Evolutionary conservation across 2,113 vertebrate species (phyloP), one percentile per base, ranked within the genome.

Genomic region (chimpanzee (Pan troglodytes)): DNA sequence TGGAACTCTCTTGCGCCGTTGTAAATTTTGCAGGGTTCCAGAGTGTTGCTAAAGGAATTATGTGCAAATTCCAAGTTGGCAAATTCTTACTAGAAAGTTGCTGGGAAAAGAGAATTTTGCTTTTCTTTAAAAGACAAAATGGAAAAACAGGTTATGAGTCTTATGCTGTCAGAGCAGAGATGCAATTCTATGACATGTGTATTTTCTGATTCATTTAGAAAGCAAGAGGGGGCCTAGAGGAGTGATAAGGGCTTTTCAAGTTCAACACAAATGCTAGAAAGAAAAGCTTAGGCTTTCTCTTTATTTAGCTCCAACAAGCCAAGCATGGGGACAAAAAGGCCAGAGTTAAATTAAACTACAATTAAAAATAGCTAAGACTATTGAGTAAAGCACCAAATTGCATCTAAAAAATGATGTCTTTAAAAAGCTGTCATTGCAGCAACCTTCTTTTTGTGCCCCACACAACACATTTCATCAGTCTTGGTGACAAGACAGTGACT

Each of bases 11-110:
- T 78, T 48, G 70, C 3, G 40, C 20, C 55, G 52, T 50, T 94
- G 59, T 96, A 95, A 67, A 95, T 89, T 92, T 94, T 96, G 35
- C 67, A 96, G 80, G 90, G 97, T 97, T 90, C 88, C 40, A 88
- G 95, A 96, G 84, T 95, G 48, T 85, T 96, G 79, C 92, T 97
- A 81, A 97, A 97, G 64, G 72, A 96, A 95, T 96, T 95, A 93
- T 61, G 94, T 93, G 90, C 95, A 98, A 97, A 96, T 97, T 96
- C 72, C 52, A 93, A 93, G 80, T 89, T 97, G 92, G 90, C 75
- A 97, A 92, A 96, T 90, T 96, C 90, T 96, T 93, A 89, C 50
- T 40, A 78, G 43, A 93, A 95, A 95, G 70, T 88, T 96, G 61
- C 95, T 68, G 45, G 87, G 79, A 94, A 97, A 87, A 75, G 85